Percentiles rank a stretch among this genome's conserved stretches.
Evolutionary conservation across 2,888 invertebrate genomes (phyloP).

Genomic region (Andrena hattorfiana): DNA sequence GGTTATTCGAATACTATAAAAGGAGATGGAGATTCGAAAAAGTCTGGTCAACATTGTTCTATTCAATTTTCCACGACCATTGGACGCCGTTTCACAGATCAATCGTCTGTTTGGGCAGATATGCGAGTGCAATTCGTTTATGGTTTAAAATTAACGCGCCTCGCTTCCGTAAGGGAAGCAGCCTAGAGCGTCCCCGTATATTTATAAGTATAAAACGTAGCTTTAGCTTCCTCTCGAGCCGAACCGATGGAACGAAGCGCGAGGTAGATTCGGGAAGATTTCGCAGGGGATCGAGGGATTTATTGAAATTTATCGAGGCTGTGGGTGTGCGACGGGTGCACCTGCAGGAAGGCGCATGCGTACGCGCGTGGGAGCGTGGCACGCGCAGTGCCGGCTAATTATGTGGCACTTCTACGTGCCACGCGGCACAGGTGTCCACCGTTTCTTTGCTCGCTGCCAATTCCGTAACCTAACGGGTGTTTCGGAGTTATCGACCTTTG

Average conservation of each 20-base stretch:
- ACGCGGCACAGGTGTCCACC: constrained; percentile 80
- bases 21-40: too few species aligned
- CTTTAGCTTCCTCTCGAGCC: background rate
- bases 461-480: constrained; percentile 71
- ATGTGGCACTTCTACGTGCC: constrained; percentile 76
- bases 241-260: background rate
- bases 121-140: background rate
- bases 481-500: constrained; percentile 44
- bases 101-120: background rate
- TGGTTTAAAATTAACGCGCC: background rate
- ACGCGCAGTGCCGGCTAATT: constrained; percentile 74
- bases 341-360: constrained; percentile 44
- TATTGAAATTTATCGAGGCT: background rate
- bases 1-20: too few species aligned
- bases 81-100: background rate
- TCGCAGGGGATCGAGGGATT: background rate
- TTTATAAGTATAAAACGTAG: constrained; percentile 9
- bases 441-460: constrained; percentile 74
- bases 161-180: background rate
- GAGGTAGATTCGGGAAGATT: background rate
- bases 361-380: constrained; percentile 67
- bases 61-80: too few species aligned
- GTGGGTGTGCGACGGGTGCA: constrained; percentile 19
- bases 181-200: background rate
- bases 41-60: too few species aligned